Conservation (phyloP, 23 tunicate genomes). For the Trididemnum clinides region DNA sequence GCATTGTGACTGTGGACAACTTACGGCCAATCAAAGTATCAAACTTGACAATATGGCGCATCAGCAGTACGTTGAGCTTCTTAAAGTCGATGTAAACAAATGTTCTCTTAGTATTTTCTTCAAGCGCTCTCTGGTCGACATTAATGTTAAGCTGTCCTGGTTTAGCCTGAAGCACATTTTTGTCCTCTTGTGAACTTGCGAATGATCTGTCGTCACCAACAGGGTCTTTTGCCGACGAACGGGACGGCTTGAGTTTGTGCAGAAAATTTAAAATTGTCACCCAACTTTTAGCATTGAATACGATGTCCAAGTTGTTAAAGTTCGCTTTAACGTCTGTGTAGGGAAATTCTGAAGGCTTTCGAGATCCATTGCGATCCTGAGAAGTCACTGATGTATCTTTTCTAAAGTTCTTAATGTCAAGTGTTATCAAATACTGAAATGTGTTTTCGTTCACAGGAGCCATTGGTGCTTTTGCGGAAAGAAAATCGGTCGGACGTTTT, state of each 20-base stretch:
- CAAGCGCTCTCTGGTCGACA: neutral
- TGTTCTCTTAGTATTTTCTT: slow-evolving; percentile 8
- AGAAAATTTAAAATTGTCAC: slow-evolving; percentile 65
- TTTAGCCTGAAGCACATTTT: neutral
- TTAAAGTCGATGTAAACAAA: slow-evolving; percentile 61
- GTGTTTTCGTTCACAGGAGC: neutral
- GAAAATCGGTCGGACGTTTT: neutral
- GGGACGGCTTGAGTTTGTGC: slow-evolving; percentile 46
- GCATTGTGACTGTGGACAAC: slow-evolving; percentile 87
- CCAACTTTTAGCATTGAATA: slow-evolving; percentile 79
- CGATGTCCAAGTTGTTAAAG: slow-evolving; percentile 70
- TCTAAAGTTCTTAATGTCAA: slow-evolving; percentile 30
- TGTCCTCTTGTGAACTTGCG: neutral
- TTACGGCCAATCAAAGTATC: slow-evolving; percentile 54
- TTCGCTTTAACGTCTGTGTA: slow-evolving; percentile 46
- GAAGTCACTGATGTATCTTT: slow-evolving; percentile 14
- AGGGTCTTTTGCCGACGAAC: neutral
- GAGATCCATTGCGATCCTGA: too few species aligned
- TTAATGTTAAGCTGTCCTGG: neutral
- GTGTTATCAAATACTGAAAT: slow-evolving; percentile 35
- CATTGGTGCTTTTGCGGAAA: neutral
- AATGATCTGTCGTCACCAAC: neutral
- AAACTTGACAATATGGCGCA: slow-evolving; percentile 65
- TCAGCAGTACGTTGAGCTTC: slow-evolving; percentile 65
- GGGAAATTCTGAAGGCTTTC: neutral